Evolutionary conservation across 2,888 invertebrate genomes (phyloP).

Genomic region (Apocheima hispidaria): DNA sequence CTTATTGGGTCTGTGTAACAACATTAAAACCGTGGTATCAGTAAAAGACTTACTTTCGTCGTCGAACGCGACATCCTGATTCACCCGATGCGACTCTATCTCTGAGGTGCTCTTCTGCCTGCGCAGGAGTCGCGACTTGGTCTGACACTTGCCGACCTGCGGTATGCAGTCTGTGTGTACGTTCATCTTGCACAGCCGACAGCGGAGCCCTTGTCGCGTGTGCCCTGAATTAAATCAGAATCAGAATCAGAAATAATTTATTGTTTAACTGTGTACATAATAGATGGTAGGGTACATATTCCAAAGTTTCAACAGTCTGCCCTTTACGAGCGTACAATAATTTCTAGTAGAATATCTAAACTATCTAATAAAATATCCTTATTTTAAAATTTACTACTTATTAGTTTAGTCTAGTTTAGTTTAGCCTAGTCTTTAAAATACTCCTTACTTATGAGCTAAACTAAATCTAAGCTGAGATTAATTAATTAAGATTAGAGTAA

Average conservation of each 20-base stretch:
- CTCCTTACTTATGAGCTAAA: too few relatives aligned
- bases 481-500: too few relatives aligned
- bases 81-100: slow-evolving; percentile 89
- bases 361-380: too few relatives aligned
- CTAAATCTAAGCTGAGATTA: too few relatives aligned
- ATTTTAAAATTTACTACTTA: too few relatives aligned
- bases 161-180: slow-evolving; percentile 96
- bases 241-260: not conserved
- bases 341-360: too few relatives aligned
- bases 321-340: too few relatives aligned
- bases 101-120: slow-evolving; percentile 96
- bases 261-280: too few relatives aligned
- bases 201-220: slow-evolving; percentile 95
- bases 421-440: too few relatives aligned
- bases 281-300: too few relatives aligned
- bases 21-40: not conserved
- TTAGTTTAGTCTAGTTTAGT: too few relatives aligned
- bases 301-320: too few relatives aligned
- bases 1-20: not conserved
- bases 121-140: slow-evolving; percentile 93
- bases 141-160: slow-evolving; percentile 93
- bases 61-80: slow-evolving; percentile 87
- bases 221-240: slow-evolving; percentile 87
- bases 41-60: slow-evolving; percentile 91
- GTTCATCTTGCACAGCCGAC: slow-evolving; percentile 96